phyloP scores from a whole-genome alignment of 2,888 invertebrate species.

The Melanostoma mellinum region DNA sequence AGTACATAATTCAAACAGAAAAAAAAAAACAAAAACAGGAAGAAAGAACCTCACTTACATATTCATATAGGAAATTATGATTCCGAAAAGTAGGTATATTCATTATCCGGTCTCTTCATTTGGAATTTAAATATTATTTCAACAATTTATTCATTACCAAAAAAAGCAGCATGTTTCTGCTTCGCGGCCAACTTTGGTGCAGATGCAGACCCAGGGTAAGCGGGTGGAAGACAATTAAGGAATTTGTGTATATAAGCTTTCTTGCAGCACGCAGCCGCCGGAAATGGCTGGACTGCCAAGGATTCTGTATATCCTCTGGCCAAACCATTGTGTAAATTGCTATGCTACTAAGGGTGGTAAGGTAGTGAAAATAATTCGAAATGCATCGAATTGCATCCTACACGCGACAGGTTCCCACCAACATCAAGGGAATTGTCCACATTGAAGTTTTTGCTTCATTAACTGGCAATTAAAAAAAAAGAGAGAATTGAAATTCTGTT shows the following conservation, averaged over 20 bases:
- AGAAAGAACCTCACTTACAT: slow-evolving; percentile 43
- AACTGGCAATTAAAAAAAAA: slow-evolving; percentile 22
- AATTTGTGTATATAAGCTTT: background rate
- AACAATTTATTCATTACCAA: slow-evolving; percentile 60
- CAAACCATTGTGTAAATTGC: background rate
- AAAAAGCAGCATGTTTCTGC: background rate
- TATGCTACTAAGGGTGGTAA: background rate
- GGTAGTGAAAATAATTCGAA: slow-evolving; percentile 28
- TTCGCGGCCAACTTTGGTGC: background rate
- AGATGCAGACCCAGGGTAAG: background rate
- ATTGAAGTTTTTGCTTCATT: slow-evolving; percentile 62
- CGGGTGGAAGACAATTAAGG: slow-evolving; percentile 7
- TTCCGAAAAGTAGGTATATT: slow-evolving; percentile 49
- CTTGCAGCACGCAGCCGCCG: slow-evolving; percentile 11
- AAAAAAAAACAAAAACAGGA: background rate
- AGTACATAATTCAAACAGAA: background rate
- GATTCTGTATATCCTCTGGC: slow-evolving; percentile 10
- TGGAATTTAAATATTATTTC: slow-evolving; percentile 52
- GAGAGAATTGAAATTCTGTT: background rate
- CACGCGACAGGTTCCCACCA: slow-evolving; percentile 43
- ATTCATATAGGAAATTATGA: slow-evolving; percentile 61
- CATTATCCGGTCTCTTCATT: slow-evolving; percentile 60
- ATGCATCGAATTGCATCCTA: slow-evolving; percentile 66
- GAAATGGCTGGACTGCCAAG: background rate
- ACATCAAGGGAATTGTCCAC: background rate